Percentiles rank a stretch among this genome's conserved stretches.
phyloP scores from a whole-genome alignment of 2,797 vertebrate genomes.

The Parauchenoglanis ngamensis region DNA sequence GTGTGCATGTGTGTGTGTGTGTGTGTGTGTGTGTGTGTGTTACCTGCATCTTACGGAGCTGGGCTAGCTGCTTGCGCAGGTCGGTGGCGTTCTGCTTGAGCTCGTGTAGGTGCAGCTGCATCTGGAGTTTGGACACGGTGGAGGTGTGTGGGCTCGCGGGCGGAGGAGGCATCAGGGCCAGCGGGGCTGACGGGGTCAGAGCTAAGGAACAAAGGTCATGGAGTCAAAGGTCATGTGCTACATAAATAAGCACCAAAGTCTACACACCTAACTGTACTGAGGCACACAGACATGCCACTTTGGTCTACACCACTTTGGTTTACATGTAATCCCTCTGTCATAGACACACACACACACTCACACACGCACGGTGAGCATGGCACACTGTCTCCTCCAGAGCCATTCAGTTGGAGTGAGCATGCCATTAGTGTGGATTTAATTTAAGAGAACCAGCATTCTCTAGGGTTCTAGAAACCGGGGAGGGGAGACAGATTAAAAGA shows the following conservation, averaged over 20 bases:
- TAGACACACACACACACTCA: conserved; percentile 54
- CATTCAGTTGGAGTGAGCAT: conserved; percentile 39
- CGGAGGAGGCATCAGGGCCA: conserved; percentile 86
- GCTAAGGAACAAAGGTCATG: conserved; percentile 67
- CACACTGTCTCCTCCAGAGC: conserved; percentile 38
- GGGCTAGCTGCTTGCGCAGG: conserved; percentile 89
- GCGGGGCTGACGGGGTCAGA: conserved; percentile 81
- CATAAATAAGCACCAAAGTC: conserved; percentile 43
- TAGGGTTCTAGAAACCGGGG: neutral
- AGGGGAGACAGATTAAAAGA: neutral
- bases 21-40: conserved; percentile 11
- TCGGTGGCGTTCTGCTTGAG: conserved; percentile 93
- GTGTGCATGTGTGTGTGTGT: neutral
- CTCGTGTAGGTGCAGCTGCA: conserved; percentile 93
- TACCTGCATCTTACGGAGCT: conserved; percentile 93
- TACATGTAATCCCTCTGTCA: neutral
- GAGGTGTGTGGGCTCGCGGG: conserved; percentile 77
- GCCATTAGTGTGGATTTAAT: conserved; percentile 45
- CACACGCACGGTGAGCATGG: conserved; percentile 46
- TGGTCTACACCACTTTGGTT: neutral
- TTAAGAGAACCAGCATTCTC: conserved; percentile 33
- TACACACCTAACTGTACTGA: conserved; percentile 18
- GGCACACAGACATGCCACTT: conserved; percentile 41
- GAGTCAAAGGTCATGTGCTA: neutral
- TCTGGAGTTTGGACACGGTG: conserved; percentile 84